Percentiles rank a stretch among this genome's conserved stretches.
Evolutionary conservation across 2,113 vertebrate genomes (phyloP).

Genomic region (Sterna hirundo): DNA sequence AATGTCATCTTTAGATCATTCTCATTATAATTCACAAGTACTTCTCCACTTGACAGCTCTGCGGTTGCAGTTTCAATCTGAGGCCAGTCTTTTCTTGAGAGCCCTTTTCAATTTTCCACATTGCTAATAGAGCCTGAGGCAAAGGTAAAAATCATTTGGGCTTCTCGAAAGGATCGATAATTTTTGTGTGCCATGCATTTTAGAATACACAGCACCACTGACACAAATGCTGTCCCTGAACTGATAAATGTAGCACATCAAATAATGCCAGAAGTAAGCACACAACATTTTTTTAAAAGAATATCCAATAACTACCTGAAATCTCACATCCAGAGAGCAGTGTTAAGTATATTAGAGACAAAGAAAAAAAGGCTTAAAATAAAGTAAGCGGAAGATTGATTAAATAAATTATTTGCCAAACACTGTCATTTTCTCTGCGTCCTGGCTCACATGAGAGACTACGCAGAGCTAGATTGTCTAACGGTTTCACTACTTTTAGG

Average conservation of each 20-base stretch:
- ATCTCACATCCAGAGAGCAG: background rate
- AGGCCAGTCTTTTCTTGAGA: slow-evolving; percentile 1
- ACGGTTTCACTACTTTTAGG: background rate
- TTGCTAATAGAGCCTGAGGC: slow-evolving; percentile 23
- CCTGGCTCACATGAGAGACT: background rate
- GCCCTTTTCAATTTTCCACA: slow-evolving; percentile 46
- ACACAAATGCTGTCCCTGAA: background rate
- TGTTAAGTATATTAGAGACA: background rate
- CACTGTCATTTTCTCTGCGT: background rate
- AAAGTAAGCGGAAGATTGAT: background rate
- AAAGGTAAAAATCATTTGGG: slow-evolving; percentile 33
- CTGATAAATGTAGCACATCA: background rate
- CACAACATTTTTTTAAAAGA: background rate
- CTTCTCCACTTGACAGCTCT: slow-evolving; percentile 23
- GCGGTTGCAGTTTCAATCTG: slow-evolving; percentile 24
- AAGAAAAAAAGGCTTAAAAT: background rate
- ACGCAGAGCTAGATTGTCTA: background rate
- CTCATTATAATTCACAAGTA: slow-evolving; percentile 32
- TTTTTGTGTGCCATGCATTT: slow-evolving; percentile 23
- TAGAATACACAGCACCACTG: background rate
- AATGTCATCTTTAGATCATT: slow-evolving; percentile 34
- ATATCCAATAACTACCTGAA: background rate
- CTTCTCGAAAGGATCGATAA: slow-evolving; percentile 40
- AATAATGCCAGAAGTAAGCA: background rate
- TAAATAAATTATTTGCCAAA: background rate